Base-by-base conservation (phyloP, 2,888 invertebrate genomes). In the Tanytarsus gracilentus region DNA sequence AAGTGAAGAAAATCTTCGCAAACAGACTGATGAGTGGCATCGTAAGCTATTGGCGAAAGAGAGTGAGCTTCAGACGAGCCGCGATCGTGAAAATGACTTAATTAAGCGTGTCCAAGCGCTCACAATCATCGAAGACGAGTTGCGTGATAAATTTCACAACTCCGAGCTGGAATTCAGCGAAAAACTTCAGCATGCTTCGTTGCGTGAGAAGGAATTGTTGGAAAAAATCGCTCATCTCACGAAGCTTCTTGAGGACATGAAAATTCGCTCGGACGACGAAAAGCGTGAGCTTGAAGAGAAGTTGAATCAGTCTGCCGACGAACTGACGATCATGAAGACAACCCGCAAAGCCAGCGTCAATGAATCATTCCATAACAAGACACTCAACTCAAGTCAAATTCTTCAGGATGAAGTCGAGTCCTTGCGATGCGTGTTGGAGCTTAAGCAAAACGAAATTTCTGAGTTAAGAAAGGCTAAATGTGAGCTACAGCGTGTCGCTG, bases 361-460 rank as follows among this genome's bases (percentile, higher is more conserved):
- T 23, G 52, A 63, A 25, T 11, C 61, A 26, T 62, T 63, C 16
- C 62, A 61, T 18, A 62, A 63, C 48, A 61, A 62, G 61, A 50
- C 18, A 4, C 36, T 33, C 11, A 55, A 27, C 48, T 53, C 16
- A 25, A 48, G 67, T 9, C 67, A 66, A 72, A 69, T 79, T 66
- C 66, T 87, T 39, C 78, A 83, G 66, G 84, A 83, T 62, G 86
- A 91, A 72, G 84, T 87, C 1, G 85, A 86, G 66, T 94, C 94
- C 16, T 76, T 96, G 63, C 82, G 90, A 64, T 85, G 87, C 33
- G 95, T 96, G 3, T 77, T 96, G 62, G 95, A 95, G 67, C 77
- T 96, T 68, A 86, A 89, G 68, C 89, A 89, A 70, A 83, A 85
- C 23, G 94, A 96, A 75, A 82, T 92, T 68, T 84, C 85, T 1